Evolutionary conservation across 2,888 invertebrate genomes (phyloP).

Genomic region (Tachystola acroxantha): DNA sequence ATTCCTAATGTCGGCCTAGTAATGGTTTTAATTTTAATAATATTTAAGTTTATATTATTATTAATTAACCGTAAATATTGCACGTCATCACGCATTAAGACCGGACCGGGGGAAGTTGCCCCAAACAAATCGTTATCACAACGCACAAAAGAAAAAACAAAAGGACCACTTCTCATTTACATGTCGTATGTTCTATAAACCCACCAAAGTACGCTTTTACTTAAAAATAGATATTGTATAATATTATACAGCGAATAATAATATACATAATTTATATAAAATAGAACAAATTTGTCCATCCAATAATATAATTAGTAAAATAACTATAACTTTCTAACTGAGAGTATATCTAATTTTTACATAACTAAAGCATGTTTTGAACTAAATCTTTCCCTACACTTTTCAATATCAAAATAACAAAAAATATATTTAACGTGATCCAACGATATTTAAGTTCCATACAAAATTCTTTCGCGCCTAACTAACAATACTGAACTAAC

Average conservation of each 20-base stretch:
- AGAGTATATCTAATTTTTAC: slow-evolving; percentile 46
- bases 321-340: slow-evolving; percentile 48
- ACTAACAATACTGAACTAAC: too few relatives aligned
- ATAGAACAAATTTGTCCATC: slow-evolving; percentile 47
- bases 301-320: slow-evolving; percentile 48
- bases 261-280: slow-evolving; percentile 25
- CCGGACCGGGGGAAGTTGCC: too few relatives aligned
- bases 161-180: not conserved
- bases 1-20: not conserved
- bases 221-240: slow-evolving; percentile 47
- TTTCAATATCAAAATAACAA: slow-evolving; percentile 16
- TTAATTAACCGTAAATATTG: too few relatives aligned
- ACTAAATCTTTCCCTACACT: slow-evolving; percentile 30
- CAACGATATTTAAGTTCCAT: too few relatives aligned
- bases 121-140: too few relatives aligned
- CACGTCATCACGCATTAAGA: too few relatives aligned
- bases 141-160: too few relatives aligned
- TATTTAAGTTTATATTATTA: too few relatives aligned
- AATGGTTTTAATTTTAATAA: too few relatives aligned
- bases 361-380: slow-evolving; percentile 43
- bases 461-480: too few relatives aligned
- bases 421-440: not conserved
- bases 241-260: slow-evolving; percentile 30
- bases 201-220: slow-evolving; percentile 44
- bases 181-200: too few relatives aligned